phyloP scores from a whole-genome alignment of 92 coral and sea anemone genomes.

The Micromussa lordhowensis region DNA sequence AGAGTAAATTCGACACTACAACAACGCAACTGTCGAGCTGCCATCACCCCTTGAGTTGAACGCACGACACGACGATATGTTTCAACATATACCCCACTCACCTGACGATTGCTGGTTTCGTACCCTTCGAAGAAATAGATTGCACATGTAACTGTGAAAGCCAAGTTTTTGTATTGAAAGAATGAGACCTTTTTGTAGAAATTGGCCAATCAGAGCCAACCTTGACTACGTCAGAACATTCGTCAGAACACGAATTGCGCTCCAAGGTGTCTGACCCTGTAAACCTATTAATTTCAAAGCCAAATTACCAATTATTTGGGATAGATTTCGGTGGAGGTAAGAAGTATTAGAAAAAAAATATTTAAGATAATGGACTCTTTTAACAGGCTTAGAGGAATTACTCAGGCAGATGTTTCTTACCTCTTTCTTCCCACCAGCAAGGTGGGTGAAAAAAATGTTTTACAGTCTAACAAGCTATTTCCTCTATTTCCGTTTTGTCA shows the following conservation, averaged over 20 bases:
- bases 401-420: background rate
- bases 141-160: background rate
- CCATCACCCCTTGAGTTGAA: no score
- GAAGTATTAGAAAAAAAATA: background rate
- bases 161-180: background rate
- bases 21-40: no score
- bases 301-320: background rate
- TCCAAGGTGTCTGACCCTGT: background rate
- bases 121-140: background rate
- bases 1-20: no score
- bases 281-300: background rate
- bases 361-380: background rate
- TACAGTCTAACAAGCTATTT: no score
- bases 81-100: background rate
- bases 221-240: background rate
- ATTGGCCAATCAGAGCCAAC: background rate
- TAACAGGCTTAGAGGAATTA: background rate
- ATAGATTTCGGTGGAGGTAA: background rate
- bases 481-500: no score
- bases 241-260: background rate
- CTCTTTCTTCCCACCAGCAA: no score
- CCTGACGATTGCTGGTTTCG: background rate
- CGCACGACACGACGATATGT: no score
- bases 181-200: background rate
- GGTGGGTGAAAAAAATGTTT: no score